Evolutionary conservation across 2,888 invertebrate species (phyloP).

Genomic region (Leptogaster cylindrica): DNA sequence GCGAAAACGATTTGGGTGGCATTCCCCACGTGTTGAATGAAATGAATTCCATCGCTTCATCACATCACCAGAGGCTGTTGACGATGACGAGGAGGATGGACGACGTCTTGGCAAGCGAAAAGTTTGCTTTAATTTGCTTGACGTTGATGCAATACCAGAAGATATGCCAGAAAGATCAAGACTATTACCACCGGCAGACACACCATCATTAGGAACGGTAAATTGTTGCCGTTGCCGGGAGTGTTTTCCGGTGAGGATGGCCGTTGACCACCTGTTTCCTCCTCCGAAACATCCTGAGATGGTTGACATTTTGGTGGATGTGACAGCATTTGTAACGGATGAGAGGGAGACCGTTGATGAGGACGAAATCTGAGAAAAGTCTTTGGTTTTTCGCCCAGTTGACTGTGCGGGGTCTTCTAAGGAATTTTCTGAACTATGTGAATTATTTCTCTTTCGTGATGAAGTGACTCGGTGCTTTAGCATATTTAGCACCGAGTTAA

Average conservation of each 20-base stretch:
- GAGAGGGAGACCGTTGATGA: conserved; percentile 5
- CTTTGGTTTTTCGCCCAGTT: background rate
- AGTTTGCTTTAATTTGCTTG: conserved; percentile 9
- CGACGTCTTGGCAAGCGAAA: conserved; percentile 17
- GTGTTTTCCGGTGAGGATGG: conserved; percentile 16
- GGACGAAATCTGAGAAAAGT: background rate
- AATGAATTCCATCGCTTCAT: conserved; percentile 50
- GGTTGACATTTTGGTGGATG: conserved; percentile 6
- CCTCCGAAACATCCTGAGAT: conserved; percentile 37
- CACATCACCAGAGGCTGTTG: conserved; percentile 5
- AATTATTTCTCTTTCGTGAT: conserved; percentile 38
- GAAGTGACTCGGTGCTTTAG: conserved; percentile 40
- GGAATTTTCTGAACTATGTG: conserved; percentile 41
- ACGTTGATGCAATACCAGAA: background rate
- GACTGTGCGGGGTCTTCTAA: conserved; percentile 43
- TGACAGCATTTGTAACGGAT: background rate
- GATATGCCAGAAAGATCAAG: too few species aligned
- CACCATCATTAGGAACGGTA: too few species aligned
- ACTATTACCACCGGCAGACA: background rate
- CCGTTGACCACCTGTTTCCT: conserved; percentile 37
- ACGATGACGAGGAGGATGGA: background rate
- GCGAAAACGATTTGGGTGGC: conserved; percentile 49
- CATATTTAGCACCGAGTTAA: conserved; percentile 19
- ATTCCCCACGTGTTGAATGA: conserved; percentile 49
- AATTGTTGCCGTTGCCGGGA: background rate